These are phyloP conservation scores for Limanda limanda DNA, from an alignment of 2,113 vertebrate species.

Conservation along the genomic window DNA sequence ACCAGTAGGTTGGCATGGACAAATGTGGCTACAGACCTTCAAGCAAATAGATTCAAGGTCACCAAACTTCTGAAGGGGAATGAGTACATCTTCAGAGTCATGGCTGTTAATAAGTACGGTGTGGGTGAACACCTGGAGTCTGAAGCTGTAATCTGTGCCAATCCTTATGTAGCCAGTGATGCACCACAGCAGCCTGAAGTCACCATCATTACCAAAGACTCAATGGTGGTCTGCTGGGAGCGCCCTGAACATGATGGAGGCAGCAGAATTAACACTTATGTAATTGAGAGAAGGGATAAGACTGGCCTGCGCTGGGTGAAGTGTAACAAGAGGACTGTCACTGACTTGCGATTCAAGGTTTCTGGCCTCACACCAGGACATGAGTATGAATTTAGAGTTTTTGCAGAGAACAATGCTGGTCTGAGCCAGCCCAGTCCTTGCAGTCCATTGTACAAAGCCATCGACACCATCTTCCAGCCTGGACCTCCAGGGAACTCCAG, in stretches of 20 bases:
- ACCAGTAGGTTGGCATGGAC: constrained; percentile 98
- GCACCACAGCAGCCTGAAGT: constrained; percentile 94
- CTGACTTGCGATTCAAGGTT: constrained; percentile 93
- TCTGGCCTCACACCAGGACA: constrained; percentile 93
- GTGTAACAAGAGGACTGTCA: constrained; percentile 94
- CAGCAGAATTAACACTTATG: constrained; percentile 93
- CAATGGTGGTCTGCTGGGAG: constrained; percentile 98
- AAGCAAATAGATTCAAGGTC: constrained; percentile 93
- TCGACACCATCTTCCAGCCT: constrained; percentile 95
- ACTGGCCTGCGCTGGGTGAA: constrained; percentile 97
- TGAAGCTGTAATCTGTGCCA: constrained; percentile 88
- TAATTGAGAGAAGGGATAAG: constrained; percentile 94
- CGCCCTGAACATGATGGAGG: constrained; percentile 96
- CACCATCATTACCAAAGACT: constrained; percentile 93
- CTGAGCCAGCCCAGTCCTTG: constrained; percentile 91
- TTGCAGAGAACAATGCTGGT: constrained; percentile 97
- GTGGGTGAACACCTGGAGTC: constrained; percentile 95
- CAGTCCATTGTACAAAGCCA: constrained; percentile 95
- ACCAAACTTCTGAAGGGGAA: constrained; percentile 97
- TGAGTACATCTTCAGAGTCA: constrained; percentile 97
- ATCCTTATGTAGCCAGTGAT: constrained; percentile 93
- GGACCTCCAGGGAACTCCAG: constrained; percentile 96
- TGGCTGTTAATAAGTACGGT: constrained; percentile 99
- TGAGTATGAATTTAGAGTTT: constrained; percentile 95
- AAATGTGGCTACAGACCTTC: constrained; percentile 92